phyloP scores from a whole-genome alignment of 2,888 invertebrate species.

The Acheta domesticus region DNA sequence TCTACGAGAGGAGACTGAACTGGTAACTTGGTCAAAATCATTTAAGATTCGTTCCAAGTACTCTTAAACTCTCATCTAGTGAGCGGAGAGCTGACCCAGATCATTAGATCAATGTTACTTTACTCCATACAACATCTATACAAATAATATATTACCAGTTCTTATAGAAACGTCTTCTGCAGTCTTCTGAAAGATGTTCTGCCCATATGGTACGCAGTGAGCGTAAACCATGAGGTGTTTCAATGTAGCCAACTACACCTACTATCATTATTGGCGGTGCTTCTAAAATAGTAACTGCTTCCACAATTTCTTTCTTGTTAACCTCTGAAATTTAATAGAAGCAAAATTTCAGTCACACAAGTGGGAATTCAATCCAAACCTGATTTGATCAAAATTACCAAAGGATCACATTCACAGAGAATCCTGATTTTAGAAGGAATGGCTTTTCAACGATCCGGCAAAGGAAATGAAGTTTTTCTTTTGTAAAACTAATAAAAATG shows the following conservation, averaged over 20 bases:
- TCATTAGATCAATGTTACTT: neutral
- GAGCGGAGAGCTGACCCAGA: slow-evolving; percentile 63
- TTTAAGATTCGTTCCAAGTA: neutral
- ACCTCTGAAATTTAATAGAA: slow-evolving; percentile 66
- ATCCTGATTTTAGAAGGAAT: no score
- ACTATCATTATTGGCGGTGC: slow-evolving; percentile 98
- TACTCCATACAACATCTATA: no score
- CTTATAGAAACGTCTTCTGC: slow-evolving; percentile 98
- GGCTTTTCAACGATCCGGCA: no score
- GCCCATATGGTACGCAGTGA: slow-evolving; percentile 97
- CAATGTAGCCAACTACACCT: slow-evolving; percentile 97
- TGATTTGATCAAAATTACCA: slow-evolving; percentile 25
- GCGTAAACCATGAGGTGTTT: slow-evolving; percentile 95
- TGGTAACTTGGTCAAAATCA: neutral
- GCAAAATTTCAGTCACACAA: neutral
- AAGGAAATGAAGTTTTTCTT: no score
- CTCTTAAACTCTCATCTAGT: slow-evolving; percentile 63
- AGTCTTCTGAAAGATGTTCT: slow-evolving; percentile 98
- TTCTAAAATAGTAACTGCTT: slow-evolving; percentile 97
- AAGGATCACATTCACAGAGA: no score
- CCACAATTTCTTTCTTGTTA: slow-evolving; percentile 99
- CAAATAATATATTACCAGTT: slow-evolving; percentile 76
- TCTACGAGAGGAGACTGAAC: slow-evolving; percentile 35
- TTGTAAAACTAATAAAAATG: no score
- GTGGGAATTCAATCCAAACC: neutral